Evolutionary conservation across 2,888 invertebrate species (phyloP), one percentile per base, ranked within the genome.

Genomic region (Pediacus dermestoides): DNA sequence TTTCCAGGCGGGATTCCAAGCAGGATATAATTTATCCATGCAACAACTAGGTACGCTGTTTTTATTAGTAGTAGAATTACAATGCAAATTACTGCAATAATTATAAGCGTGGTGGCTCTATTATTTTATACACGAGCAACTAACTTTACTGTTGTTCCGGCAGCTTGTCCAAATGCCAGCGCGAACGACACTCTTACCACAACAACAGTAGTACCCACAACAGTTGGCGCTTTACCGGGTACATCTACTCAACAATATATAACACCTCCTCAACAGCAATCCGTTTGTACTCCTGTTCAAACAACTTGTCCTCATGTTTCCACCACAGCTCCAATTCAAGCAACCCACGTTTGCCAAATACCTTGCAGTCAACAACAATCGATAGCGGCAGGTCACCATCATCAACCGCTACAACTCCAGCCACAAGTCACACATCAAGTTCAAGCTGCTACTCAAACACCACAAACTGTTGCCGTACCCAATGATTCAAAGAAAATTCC

Each of bases 401-500:
- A 42, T 26, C 47, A 39, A n/a, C 50, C 49, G 35, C 51, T 45
- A 34, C 48, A 42, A 22, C 49, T 43, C 23, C 11, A 27, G 7
- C 16, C 15, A 21, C 43, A 4, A 26, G 26, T 11, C 26, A 26
- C 26, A 15, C 55, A 74, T 55, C 76, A 78, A 59, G 78, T 78
- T 26, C 78, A 81, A 66, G 80, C 79, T 10, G 77, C 77, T 10
- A 80, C 80, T 1, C 80, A 81, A 58, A 79, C 79, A 2, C 75
- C 75, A 46, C 71, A 76, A 27, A 53, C 55, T 18, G n/a, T 6
- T 18, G 21, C 21, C 6, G 21, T 18, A 6, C 6, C n/a, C 21
- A 14, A 11, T 10, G 13, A 11, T 14, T n/a, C n/a, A n/a, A 70
- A 70, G 54, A 66, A 60, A 28, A 44, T 54, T 3, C 52, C 48